Evolutionary conservation across 1,140 invertebrate genomes (phyloP), one percentile per base, ranked within the genome.

Genomic region (Heliconius hermathena): DNA sequence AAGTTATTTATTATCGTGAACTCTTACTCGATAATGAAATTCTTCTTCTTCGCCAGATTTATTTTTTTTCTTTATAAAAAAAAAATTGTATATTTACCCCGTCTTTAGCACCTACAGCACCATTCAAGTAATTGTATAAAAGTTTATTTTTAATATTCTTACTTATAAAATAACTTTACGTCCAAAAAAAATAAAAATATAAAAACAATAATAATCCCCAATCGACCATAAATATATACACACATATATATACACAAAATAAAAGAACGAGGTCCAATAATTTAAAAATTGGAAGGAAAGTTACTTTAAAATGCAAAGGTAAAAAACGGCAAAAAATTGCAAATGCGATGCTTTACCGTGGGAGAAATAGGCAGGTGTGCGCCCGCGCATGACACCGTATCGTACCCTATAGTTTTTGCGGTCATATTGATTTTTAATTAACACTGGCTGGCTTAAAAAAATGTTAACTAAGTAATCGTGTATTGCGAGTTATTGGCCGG

Each of bases 231-330:
- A 26, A 60, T 26, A 60, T 22, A 22, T 13, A 13, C 22, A 29
- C 22, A 57, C 6, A 33, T 5, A 33, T 5, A 33, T 33, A 33
- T 1, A 36, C 6, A 36, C 33, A 66, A 29, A 29, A 89, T 87
- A 83, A 87, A 46, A 81, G 81, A 78, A 84, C 85, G 84, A 89
- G 82, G 84, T 85, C 80, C 85, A 83, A 90, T 88, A 91, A 87
- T 90, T 91, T 85, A 88, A 87, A 91, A 92, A 90, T 92, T 92
- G 88, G 81, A 88, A 89, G 89, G 90, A 93, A 93, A 93, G 92
- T 89, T 84, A 86, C 83, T 89, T 57, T 90, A 85, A 88, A 87
- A 89, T 88, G 87, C 87, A 88, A 87, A 81, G 81, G 71, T 76
- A 79, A 85, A 88, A 88, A 89, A 85, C 85, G 46, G 84, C 83